Evolutionary conservation across 2,797 vertebrate species (phyloP), one percentile per base, ranked within the genome.

Genomic region (Pseudochaenichthys georgianus): DNA sequence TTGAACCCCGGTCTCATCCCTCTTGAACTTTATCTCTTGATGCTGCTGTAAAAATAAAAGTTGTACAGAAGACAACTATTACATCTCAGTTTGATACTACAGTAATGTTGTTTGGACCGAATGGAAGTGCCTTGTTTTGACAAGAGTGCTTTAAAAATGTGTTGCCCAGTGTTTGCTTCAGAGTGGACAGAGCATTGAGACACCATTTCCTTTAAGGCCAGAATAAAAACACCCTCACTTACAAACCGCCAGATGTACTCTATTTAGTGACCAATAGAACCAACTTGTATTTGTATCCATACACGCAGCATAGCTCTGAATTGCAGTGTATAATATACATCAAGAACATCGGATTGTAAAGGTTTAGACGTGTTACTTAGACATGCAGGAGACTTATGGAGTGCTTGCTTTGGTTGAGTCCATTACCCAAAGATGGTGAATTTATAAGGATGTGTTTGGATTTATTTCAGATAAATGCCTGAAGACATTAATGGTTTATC

Each of bases 21-120:
- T 77, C 67, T 85, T 82, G 78, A 84, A 84, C 80, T 83, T 73
- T 60, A 58, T 73, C 58, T 55, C 13, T 46, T 61, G 31, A 76
- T 50, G 16, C 21, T 1, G 13, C 51, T 42, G 12, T 59, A 68
- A 48, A 38, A 53, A 75, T 74, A 72, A 69, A 57, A 52, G 79
- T 45, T 48, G 19, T 28, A n/a, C 57, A 78, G 61, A 61, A 66
- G 42, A 66, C 68, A 69, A 13, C 45, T 68, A 16, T 77, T 87
- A 65, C 81, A 23, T 80, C 54, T 68, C 48, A 63, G 67, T 34
- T 60, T 31, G 68, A 75, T 23, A 60, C 65, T 76, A 3, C 11
- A 3, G 52, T 16, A 64, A 66, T 9, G 23, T 48, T 52, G 51
- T 59, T 70, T 61, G 50, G 59, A 70, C 73, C 9, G 61, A 45